phyloP scores from a whole-genome alignment of 2,113 vertebrate species.

The Prolemur simus region DNA sequence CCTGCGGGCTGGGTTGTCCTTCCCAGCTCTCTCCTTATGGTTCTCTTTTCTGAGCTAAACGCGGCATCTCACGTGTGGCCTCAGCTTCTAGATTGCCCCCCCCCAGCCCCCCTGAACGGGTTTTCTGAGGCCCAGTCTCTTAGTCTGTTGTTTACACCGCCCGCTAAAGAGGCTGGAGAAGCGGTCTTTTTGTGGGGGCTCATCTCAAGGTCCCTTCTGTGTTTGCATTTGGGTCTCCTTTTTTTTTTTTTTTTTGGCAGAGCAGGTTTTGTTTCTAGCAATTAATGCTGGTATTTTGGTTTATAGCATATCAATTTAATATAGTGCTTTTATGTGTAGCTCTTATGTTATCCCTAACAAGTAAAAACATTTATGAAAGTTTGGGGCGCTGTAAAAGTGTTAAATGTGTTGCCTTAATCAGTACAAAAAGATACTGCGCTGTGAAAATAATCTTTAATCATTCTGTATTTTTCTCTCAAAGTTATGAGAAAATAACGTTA shows the following conservation, averaged over 20 bases:
- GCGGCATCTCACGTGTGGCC: not conserved
- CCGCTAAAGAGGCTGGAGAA: not conserved
- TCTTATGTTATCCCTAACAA: not conserved
- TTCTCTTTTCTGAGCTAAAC: not conserved
- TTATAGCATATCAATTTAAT: not conserved
- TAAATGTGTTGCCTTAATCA: not conserved
- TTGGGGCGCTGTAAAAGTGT: not conserved
- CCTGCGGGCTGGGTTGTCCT: not conserved
- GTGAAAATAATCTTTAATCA: not conserved
- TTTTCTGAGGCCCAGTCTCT: not conserved
- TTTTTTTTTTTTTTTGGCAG: not conserved
- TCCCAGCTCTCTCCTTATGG: accelerated
- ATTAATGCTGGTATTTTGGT: not conserved
- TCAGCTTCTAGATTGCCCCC: accelerated
- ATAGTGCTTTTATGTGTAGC: not conserved
- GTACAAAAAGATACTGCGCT: not conserved
- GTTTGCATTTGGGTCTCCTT: not conserved
- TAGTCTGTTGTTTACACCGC: not conserved
- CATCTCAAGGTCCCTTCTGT: not conserved
- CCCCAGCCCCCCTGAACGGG: not conserved
- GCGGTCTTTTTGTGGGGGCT: not conserved
- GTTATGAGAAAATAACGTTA: not conserved
- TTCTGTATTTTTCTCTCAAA: not conserved
- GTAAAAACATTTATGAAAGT: not conserved
- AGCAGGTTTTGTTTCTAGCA: not conserved